phyloP scores from a whole-genome alignment of 2,888 invertebrate species.

The Nymphalis c-album region DNA sequence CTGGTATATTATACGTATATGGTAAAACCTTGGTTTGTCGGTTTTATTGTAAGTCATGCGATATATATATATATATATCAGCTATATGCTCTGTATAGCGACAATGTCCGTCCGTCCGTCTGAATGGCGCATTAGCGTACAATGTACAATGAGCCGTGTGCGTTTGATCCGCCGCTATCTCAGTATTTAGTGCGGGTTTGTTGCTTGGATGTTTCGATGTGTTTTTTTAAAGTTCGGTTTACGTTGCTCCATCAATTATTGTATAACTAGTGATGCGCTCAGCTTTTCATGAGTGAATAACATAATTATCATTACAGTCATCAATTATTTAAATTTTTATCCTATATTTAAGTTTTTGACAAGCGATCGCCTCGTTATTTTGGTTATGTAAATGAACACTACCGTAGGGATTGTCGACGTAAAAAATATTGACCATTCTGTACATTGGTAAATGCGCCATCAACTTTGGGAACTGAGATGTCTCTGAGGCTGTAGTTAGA shows the following conservation, averaged over 20 bases:
- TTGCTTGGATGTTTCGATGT: neutral
- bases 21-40: no score
- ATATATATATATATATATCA: constrained; percentile 3
- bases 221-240: neutral
- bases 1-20: constrained; percentile 4
- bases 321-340: no score
- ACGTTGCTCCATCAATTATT: constrained; percentile 7
- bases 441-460: no score
- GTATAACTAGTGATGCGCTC: neutral
- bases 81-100: constrained; percentile 32
- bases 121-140: constrained; percentile 63
- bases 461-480: no score
- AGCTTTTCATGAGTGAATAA: neutral
- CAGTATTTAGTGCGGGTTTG: constrained; percentile 20
- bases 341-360: no score
- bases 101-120: constrained; percentile 42
- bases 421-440: no score
- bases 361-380: no score
- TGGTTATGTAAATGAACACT: no score
- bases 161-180: constrained; percentile 41
- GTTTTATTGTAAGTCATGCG: neutral
- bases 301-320: no score
- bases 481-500: no score
- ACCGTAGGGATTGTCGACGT: no score
- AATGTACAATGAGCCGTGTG: constrained; percentile 52